Percentiles rank a stretch among this genome's conserved stretches.
Evolutionary conservation across 37 sponge, comb jelly and placozoan species (phyloP).

Genomic region (Ephydatia muelleri): DNA sequence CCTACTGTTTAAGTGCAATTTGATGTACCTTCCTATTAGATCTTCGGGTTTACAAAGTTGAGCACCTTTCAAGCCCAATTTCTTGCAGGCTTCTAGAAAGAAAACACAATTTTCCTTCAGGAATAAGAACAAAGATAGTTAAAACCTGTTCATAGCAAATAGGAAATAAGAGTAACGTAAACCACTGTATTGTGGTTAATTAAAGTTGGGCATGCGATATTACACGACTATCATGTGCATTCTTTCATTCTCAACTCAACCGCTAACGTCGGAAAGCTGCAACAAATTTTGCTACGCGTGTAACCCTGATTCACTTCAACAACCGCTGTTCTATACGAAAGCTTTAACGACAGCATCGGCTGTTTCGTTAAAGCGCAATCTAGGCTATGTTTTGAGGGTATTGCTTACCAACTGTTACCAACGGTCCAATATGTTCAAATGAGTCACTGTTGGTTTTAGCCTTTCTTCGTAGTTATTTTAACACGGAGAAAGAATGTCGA

Average conservation of each 20-base stretch:
- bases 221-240: too few species aligned
- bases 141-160: neutral
- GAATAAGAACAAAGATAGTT: neutral
- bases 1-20: neutral
- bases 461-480: neutral
- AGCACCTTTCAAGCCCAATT: conserved; percentile 76
- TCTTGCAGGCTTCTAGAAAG: conserved; percentile 77
- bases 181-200: too few species aligned
- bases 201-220: too few species aligned
- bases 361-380: too few species aligned
- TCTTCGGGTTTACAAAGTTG: conserved; percentile 80
- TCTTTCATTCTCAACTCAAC: too few species aligned
- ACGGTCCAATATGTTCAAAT: neutral
- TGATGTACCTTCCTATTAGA: neutral
- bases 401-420: conserved; percentile 7
- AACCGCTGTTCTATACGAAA: too few species aligned
- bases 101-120: conserved; percentile 77
- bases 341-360: too few species aligned
- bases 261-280: too few species aligned
- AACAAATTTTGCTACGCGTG: too few species aligned
- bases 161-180: too few species aligned
- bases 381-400: too few species aligned
- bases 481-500: neutral
- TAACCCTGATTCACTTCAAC: too few species aligned
- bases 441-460: neutral